These are phyloP conservation scores for Armadillidium nasatum DNA, from an alignment of 1,140 invertebrate genomes.

Conservation along the genomic window DNA sequence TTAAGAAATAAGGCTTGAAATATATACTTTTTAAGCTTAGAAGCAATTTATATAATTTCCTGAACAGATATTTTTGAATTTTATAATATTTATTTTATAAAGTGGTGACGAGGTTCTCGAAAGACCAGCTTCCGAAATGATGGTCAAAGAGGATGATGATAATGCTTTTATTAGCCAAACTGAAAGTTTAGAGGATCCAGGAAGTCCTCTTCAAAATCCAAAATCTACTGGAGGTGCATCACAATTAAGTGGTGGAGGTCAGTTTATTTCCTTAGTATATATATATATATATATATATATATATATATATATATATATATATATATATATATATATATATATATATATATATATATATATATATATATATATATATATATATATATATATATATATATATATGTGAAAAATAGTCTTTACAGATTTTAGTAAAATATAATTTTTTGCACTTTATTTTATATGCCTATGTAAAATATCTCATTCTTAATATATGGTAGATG, in stretches of 20 bases:
- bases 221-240: background rate
- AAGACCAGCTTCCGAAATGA: background rate
- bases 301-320: conserved; percentile 18
- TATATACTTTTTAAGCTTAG: no score
- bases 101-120: background rate
- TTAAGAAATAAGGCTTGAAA: no score
- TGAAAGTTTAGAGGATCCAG: background rate
- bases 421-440: no score
- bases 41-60: no score
- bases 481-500: no score
- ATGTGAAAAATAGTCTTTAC: background rate
- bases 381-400: background rate
- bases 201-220: background rate
- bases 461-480: no score
- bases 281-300: conserved; percentile 12
- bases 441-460: no score
- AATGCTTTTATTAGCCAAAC: background rate
- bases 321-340: conserved; percentile 17
- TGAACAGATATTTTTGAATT: no score
- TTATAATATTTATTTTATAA: no score
- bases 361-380: conserved; percentile 12
- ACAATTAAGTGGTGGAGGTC: no score
- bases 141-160: background rate
- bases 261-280: background rate
- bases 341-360: conserved; percentile 13